Evolutionary conservation across 1,140 invertebrate genomes (phyloP).

Genomic region (Orchestia grillus): DNA sequence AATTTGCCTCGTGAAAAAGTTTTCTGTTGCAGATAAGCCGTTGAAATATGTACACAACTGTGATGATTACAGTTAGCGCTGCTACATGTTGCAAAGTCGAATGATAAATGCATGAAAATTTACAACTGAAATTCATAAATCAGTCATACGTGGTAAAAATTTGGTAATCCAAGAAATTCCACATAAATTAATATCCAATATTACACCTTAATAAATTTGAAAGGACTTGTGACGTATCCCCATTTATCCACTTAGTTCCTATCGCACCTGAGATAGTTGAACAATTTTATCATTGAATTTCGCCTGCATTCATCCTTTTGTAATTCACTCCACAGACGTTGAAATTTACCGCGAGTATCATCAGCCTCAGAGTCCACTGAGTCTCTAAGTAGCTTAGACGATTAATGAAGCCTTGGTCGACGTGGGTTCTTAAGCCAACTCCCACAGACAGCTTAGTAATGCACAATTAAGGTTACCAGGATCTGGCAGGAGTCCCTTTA

Average conservation of each 20-base stretch:
- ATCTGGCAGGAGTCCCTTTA: background rate
- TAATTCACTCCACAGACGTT: background rate
- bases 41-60: no score
- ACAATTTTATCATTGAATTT: background rate
- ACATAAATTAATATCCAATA: background rate
- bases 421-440: background rate
- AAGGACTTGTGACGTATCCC: background rate
- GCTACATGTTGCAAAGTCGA: no score
- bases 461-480: background rate
- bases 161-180: no score
- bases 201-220: background rate
- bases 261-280: background rate
- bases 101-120: no score
- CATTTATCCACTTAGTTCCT: background rate
- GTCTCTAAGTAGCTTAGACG: background rate
- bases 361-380: background rate
- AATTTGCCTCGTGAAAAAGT: no score
- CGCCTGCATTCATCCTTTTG: background rate
- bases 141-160: no score
- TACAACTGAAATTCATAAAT: no score
- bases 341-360: background rate
- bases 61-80: no score
- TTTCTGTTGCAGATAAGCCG: no score
- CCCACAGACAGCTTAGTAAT: background rate
- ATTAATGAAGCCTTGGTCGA: background rate